Conservation (phyloP, 92 coral and sea anemone genomes). For the Siderastrea siderea region DNA sequence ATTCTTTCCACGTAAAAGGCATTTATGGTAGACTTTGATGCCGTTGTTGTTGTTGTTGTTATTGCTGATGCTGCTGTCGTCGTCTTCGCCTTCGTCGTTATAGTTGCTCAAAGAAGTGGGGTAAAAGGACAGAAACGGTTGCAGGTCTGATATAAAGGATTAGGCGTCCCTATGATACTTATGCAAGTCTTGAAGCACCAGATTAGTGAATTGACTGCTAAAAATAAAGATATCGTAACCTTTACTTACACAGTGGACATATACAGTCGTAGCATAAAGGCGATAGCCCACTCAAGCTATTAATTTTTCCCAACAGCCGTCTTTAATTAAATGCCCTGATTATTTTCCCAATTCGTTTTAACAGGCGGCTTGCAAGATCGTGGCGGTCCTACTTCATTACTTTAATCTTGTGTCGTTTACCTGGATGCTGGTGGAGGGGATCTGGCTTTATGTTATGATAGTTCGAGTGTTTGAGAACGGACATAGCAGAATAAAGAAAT, state of each 20-base stretch:
- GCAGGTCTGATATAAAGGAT: no score
- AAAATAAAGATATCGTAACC: no score
- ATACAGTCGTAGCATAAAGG: no score
- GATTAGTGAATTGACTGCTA: no score
- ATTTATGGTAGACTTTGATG: neutral
- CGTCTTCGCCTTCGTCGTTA: neutral
- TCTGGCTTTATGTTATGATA: slow-evolving; percentile 92
- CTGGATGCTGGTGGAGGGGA: slow-evolving; percentile 97
- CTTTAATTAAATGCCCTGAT: neutral
- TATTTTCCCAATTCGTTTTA: neutral
- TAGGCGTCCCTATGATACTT: no score
- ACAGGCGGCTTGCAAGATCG: slow-evolving; percentile 84
- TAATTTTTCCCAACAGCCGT: neutral
- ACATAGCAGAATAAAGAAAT: slow-evolving; percentile 83
- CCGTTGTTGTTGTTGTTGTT: neutral
- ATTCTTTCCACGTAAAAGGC: no score
- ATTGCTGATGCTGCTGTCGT: neutral
- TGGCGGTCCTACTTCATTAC: slow-evolving; percentile 90
- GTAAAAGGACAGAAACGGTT: no score
- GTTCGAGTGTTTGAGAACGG: slow-evolving; percentile 93
- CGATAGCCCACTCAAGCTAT: neutral
- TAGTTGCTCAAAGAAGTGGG: no score
- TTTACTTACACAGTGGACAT: no score
- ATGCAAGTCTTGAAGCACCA: no score
- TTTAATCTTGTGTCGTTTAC: slow-evolving; percentile 92